These are phyloP conservation scores for Pocota personata DNA, from an alignment of 2,888 invertebrate species.

Conservation along the genomic window DNA sequence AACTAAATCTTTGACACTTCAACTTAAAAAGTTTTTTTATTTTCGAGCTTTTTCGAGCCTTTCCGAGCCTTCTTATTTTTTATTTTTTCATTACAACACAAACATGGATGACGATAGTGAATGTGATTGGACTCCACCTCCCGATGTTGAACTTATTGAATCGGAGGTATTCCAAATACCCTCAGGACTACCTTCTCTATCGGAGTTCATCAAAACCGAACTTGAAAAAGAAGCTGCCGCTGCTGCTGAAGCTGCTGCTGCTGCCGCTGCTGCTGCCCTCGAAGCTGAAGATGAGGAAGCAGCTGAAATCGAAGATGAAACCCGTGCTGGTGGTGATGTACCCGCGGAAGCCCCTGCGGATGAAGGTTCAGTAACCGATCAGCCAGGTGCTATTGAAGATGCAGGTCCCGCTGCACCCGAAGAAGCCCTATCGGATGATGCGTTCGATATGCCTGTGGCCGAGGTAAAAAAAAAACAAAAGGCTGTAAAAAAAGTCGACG, in stretches of 20 bases:
- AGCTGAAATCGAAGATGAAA: neutral
- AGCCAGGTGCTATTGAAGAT: neutral
- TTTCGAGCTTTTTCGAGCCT: neutral
- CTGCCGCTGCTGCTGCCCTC: neutral
- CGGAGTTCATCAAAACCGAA: constrained; percentile 10
- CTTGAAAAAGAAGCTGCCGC: constrained; percentile 14
- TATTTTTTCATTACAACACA: neutral
- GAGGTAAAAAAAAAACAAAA: constrained; percentile 21
- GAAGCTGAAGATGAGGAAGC: no score
- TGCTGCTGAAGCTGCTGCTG: neutral
- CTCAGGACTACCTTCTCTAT: constrained; percentile 26
- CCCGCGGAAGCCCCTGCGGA: neutral
- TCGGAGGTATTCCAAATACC: constrained; percentile 34
- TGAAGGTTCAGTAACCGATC: neutral
- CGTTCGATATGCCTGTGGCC: constrained; percentile 11
- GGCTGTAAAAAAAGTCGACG: neutral
- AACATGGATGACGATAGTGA: constrained; percentile 18
- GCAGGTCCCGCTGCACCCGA: neutral
- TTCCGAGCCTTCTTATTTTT: no score
- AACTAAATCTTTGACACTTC: neutral
- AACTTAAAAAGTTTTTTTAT: neutral
- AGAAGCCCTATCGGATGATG: constrained; percentile 33
- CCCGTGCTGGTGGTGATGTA: neutral
- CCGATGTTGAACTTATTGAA: constrained; percentile 4
- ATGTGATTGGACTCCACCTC: constrained; percentile 36